These are phyloP conservation scores for Megalopta genalis DNA, from an alignment of 1,140 invertebrate genomes.

Conservation along the genomic window DNA sequence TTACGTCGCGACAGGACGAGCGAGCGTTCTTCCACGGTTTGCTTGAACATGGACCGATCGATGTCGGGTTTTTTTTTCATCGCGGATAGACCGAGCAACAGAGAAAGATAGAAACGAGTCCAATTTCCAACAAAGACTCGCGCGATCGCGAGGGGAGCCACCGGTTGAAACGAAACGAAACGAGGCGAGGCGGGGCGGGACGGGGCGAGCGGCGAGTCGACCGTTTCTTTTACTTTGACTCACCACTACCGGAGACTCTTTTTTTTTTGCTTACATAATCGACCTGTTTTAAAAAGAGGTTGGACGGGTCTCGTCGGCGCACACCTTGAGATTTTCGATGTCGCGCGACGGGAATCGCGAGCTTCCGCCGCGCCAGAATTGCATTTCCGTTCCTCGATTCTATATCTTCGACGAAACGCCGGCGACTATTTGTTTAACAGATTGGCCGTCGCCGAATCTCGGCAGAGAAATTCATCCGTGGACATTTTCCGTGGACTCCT, in stretches of 20 bases:
- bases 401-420: background rate
- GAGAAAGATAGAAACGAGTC: background rate
- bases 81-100: background rate
- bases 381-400: background rate
- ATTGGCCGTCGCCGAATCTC: too few relatives aligned
- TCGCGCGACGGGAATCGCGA: background rate
- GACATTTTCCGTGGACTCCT: too few relatives aligned
- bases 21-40: background rate
- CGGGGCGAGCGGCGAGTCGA: background rate
- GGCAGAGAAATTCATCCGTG: too few relatives aligned
- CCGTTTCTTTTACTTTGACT: constrained; percentile 13
- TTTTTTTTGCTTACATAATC: constrained; percentile 64
- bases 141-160: constrained; percentile 6
- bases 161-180: background rate
- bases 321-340: constrained; percentile 62
- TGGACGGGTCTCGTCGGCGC: constrained; percentile 35
- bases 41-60: background rate
- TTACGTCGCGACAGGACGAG: background rate
- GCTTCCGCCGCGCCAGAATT: background rate
- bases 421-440: too few relatives aligned
- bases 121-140: constrained; percentile 5
- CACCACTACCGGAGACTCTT: constrained; percentile 7
- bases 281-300: constrained; percentile 64
- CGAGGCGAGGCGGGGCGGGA: background rate
- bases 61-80: constrained; percentile 11